Conservation (phyloP, 2,888 invertebrate species). For the Megalurothrips usitatus region DNA sequence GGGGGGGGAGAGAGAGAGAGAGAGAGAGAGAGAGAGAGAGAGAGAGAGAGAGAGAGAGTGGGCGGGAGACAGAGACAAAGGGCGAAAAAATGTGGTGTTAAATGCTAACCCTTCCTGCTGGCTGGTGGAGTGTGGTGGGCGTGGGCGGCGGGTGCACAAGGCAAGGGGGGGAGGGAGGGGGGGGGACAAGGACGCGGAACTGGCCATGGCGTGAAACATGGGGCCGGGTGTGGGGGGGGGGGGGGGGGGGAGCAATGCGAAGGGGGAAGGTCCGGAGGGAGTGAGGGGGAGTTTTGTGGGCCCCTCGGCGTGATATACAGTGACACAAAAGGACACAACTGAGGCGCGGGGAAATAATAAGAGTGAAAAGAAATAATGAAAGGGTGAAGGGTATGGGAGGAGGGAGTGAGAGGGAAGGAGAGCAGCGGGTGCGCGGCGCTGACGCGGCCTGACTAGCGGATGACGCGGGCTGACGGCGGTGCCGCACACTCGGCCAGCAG, state of each 20-base stretch:
- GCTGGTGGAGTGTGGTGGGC: not conserved
- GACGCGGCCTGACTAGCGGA: too few species aligned
- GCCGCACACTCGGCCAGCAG: too few species aligned
- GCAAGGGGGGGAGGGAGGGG: too few species aligned
- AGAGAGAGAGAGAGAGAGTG: not conserved
- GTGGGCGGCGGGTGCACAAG: too few species aligned
- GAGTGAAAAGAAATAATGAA: not conserved
- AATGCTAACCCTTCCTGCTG: not conserved
- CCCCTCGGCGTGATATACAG: constrained; percentile 1
- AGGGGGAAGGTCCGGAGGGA: too few species aligned
- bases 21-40: not conserved
- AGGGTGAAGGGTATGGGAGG: not conserved
- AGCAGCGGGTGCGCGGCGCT: not conserved
- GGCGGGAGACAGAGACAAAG: not conserved
- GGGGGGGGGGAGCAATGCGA: not conserved
- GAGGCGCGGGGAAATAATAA: not conserved
- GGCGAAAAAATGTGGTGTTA: not conserved
- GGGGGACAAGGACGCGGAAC: too few species aligned
- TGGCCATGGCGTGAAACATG: not conserved
- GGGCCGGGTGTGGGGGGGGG: not conserved
- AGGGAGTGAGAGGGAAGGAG: not conserved
- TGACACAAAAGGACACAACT: constrained; percentile 6
- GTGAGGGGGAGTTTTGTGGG: not conserved
- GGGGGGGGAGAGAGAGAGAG: not conserved
- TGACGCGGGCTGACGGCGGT: too few species aligned